Conservation (phyloP, 1,140 invertebrate genomes). For the Macrotrachela quadricornifera region DNA sequence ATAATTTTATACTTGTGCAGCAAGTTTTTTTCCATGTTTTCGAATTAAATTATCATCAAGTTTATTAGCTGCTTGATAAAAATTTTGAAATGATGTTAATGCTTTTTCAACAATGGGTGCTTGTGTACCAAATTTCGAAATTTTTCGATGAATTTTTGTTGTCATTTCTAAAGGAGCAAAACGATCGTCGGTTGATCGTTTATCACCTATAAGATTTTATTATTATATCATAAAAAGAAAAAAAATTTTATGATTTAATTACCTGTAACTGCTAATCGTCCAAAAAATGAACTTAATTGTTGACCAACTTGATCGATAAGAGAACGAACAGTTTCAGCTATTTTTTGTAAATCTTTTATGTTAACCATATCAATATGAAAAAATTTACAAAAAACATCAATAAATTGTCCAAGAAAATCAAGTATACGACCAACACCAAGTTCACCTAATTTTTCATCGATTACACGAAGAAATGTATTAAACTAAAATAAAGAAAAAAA, state of each 20-base stretch:
- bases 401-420: constrained; percentile 5
- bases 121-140: constrained; percentile 4
- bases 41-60: constrained; percentile 3
- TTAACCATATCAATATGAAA: constrained; percentile 4
- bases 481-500: too few species aligned
- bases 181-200: too few species aligned
- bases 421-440: background rate
- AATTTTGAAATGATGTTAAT: constrained; percentile 3
- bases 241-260: too few species aligned
- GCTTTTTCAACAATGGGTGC: constrained; percentile 4
- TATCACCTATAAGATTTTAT: too few species aligned
- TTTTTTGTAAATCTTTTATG: background rate
- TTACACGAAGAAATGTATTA: background rate
- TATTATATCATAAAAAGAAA: too few species aligned
- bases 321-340: constrained; percentile 2
- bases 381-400: constrained; percentile 7
- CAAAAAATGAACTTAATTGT: background rate
- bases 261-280: background rate
- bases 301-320: background rate
- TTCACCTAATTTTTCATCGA: constrained; percentile 6
- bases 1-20: too few species aligned
- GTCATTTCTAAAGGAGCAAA: constrained; percentile 2
- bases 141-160: background rate
- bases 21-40: too few species aligned
- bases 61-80: constrained; percentile 1